Evolutionary conservation across 2,888 invertebrate genomes (phyloP).

Genomic region (Oxytorus armatus): DNA sequence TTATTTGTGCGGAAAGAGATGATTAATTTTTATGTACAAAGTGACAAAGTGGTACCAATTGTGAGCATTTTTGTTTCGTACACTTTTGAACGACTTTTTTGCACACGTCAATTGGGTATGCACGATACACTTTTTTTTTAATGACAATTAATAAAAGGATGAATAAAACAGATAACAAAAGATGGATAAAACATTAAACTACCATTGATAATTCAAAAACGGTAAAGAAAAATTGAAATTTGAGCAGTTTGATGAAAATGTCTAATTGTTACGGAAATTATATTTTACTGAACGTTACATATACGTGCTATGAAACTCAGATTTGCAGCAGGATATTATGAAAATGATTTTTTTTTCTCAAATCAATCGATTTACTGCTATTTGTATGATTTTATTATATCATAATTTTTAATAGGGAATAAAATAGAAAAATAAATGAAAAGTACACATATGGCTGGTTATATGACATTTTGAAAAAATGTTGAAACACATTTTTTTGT

Average conservation of each 20-base stretch:
- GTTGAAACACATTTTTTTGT: background rate
- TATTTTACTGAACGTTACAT: too few relatives aligned
- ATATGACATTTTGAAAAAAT: background rate
- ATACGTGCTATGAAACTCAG: background rate
- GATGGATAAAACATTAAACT: too few relatives aligned
- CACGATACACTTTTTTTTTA: background rate
- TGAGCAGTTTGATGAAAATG: background rate
- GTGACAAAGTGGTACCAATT: background rate
- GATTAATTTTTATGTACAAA: conserved; percentile 21
- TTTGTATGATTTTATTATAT: background rate
- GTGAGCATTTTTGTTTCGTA: background rate
- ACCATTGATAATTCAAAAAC: too few relatives aligned
- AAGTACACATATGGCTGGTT: too few relatives aligned
- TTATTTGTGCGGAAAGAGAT: conserved; percentile 37
- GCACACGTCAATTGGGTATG: background rate
- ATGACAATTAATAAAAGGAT: background rate
- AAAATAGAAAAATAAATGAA: too few relatives aligned
- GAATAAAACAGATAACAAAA: too few relatives aligned
- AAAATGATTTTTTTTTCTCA: background rate
- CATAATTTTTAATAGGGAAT: background rate
- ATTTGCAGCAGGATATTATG: background rate
- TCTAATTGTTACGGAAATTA: too few relatives aligned
- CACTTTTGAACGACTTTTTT: background rate
- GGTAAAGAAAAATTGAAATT: too few relatives aligned
- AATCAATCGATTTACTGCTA: background rate